Conservation (phyloP, 2,888 invertebrate genomes). For the Lamellibrachia columna region DNA sequence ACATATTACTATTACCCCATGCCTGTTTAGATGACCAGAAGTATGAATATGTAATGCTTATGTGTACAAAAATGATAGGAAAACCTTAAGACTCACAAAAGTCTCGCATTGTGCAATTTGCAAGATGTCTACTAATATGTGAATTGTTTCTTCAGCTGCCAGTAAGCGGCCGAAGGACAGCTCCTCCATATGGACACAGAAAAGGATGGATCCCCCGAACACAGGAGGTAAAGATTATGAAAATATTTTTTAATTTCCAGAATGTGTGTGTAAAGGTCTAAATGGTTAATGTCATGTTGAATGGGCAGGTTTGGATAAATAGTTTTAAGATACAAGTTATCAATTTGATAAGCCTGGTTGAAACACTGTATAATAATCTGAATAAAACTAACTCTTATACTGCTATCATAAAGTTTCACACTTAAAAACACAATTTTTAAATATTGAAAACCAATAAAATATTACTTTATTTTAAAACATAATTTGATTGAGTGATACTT, state of each 20-base stretch:
- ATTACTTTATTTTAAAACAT: background rate
- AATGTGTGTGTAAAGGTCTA: background rate
- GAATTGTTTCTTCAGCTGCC: constrained; percentile 45
- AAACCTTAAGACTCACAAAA: no score
- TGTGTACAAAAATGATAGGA: background rate
- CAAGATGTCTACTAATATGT: background rate
- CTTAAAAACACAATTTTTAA: background rate
- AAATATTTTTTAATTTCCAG: background rate
- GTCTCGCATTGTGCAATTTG: background rate
- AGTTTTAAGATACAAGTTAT: background rate
- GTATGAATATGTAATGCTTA: background rate
- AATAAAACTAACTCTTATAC: background rate
- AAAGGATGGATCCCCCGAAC: constrained; percentile 92
- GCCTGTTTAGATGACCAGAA: no score
- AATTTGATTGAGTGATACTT: background rate
- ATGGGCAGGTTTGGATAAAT: background rate
- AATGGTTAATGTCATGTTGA: background rate
- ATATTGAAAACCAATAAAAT: background rate
- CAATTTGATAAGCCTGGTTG: background rate
- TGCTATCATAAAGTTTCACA: background rate
- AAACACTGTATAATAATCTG: background rate
- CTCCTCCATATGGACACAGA: constrained; percentile 92
- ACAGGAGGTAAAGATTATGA: constrained; percentile 71
- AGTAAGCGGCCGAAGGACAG: constrained; percentile 49
- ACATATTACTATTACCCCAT: no score